Conservation (phyloP, 1,140 invertebrate species). For the Heliconius eleuchia region DNA sequence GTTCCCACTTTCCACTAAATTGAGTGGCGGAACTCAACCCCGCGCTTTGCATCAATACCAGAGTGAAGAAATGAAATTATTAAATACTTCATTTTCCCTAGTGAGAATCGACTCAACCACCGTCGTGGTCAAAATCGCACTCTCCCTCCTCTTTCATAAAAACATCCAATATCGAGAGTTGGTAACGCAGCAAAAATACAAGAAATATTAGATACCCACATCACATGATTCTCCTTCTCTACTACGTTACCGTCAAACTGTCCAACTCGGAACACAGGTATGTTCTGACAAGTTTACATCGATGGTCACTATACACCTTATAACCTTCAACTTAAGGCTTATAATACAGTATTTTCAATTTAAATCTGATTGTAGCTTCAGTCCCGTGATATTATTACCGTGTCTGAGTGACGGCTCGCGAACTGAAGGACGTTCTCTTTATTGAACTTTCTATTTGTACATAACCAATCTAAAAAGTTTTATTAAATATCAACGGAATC, state of each 20-base stretch:
- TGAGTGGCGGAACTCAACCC: too few species aligned
- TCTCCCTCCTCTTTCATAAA: background rate
- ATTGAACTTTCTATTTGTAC: conserved; percentile 46
- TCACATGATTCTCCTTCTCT: conserved; percentile 36
- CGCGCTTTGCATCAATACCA: too few species aligned
- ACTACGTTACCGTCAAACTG: conserved; percentile 63
- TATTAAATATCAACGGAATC: conserved; percentile 9
- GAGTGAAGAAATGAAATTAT: too few species aligned
- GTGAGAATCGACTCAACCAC: too few species aligned
- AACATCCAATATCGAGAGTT: background rate
- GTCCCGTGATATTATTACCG: conserved; percentile 57
- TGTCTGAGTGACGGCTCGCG: conserved; percentile 50
- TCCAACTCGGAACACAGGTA: conserved; percentile 68
- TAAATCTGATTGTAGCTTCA: conserved; percentile 31
- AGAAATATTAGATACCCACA: conserved; percentile 33
- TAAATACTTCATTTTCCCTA: too few species aligned
- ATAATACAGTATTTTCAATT: conserved; percentile 20
- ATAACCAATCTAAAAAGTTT: conserved; percentile 8
- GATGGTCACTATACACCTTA: conserved; percentile 29
- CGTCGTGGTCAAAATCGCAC: too few species aligned
- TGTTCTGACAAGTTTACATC: conserved; percentile 36
- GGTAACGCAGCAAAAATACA: conserved; percentile 27
- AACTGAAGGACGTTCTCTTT: conserved; percentile 55
- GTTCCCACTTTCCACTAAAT: too few species aligned
- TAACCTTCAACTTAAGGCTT: conserved; percentile 32